These are phyloP conservation scores for Eubucco bourcierii DNA, from an alignment of 2,113 vertebrate species.

Conservation along the genomic window DNA sequence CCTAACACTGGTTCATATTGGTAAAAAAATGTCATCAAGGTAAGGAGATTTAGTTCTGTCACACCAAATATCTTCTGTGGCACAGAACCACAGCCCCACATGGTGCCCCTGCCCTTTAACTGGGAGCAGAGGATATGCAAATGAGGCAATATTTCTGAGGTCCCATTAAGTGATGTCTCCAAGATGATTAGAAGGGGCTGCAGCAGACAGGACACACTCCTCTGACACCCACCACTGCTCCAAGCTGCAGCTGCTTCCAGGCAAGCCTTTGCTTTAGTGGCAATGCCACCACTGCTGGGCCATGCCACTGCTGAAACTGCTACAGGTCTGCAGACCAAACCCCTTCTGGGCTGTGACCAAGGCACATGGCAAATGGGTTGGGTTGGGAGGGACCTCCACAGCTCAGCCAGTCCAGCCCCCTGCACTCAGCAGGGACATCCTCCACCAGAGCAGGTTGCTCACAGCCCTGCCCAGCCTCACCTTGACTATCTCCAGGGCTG, in stretches of 20 bases:
- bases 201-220: not conserved
- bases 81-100: not conserved
- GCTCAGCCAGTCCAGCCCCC: too few species aligned
- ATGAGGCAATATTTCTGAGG: slow-evolving; percentile 30
- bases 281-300: not conserved
- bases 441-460: too few species aligned
- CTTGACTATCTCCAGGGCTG: too few species aligned
- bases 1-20: too few species aligned
- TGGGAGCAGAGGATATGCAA: slow-evolving; percentile 27
- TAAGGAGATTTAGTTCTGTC: not conserved
- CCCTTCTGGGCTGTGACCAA: not conserved
- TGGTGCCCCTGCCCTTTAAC: not conserved
- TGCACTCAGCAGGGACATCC: too few species aligned
- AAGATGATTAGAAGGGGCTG: not conserved
- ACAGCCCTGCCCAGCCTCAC: too few species aligned
- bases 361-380: not conserved
- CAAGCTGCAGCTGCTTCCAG: not conserved
- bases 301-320: not conserved
- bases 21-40: not conserved
- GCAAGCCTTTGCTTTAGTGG: not conserved
- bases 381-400: too few species aligned
- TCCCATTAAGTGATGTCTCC: not conserved
- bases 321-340: not conserved
- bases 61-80: not conserved
- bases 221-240: not conserved